Evolutionary conservation across 2,888 invertebrate species (phyloP).

Genomic region (Thalpophila matura): DNA sequence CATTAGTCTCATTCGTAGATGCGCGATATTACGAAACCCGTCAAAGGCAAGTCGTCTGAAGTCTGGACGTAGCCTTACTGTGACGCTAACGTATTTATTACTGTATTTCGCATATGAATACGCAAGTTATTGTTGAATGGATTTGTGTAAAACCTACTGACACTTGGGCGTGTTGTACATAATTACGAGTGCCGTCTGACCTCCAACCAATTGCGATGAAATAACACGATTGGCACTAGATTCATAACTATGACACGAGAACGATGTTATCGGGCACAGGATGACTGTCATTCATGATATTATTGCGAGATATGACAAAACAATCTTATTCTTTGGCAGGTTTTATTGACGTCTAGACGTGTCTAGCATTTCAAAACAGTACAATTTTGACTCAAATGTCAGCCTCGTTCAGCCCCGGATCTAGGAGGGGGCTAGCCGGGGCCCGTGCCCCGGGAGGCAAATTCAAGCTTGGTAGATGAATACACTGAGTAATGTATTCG

Average conservation of each 20-base stretch:
- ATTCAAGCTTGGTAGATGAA: too few species aligned
- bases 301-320: too few species aligned
- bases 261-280: neutral
- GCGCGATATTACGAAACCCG: neutral
- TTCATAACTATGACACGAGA: neutral
- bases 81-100: too few species aligned
- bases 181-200: neutral
- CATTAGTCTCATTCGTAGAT: neutral
- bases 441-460: too few species aligned
- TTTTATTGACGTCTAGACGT: too few species aligned
- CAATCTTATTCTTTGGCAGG: too few species aligned
- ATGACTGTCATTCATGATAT: neutral
- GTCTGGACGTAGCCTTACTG: neutral
- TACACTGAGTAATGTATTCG: too few species aligned
- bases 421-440: too few species aligned
- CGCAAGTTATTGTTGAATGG: neutral
- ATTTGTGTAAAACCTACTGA: neutral
- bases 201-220: neutral
- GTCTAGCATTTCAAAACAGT: too few species aligned
- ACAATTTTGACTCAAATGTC: too few species aligned
- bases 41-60: too few species aligned
- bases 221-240: neutral
- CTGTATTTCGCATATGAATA: constrained; percentile 11
- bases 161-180: neutral
- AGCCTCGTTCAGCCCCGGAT: too few species aligned